These are phyloP conservation scores for Craterocephalus amniculus DNA, from an alignment of 2,797 vertebrate species.

Conservation along the genomic window DNA sequence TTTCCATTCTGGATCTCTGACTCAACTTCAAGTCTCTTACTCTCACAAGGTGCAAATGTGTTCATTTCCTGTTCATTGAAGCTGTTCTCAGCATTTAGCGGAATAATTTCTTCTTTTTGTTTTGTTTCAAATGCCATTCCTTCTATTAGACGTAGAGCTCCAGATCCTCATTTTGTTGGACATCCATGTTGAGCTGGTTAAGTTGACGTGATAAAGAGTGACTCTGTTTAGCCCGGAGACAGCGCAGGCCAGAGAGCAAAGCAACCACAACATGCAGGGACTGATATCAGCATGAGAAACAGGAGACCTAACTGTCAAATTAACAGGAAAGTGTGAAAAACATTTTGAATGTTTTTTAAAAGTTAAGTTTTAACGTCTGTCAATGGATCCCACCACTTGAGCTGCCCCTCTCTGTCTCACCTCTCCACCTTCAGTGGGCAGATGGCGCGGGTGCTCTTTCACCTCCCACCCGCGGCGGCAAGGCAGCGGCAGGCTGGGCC, in stretches of 20 bases:
- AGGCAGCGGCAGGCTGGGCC: conserved; percentile 68
- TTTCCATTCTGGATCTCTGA: too few relatives aligned
- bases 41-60: too few relatives aligned
- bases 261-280: conserved; percentile 34
- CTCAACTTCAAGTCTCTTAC: too few relatives aligned
- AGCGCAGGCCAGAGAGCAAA: conserved; percentile 35
- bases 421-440: conserved; percentile 71
- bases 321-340: too few relatives aligned
- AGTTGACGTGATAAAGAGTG: conserved; percentile 59
- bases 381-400: neutral
- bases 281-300: conserved; percentile 19
- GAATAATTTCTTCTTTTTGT: too few relatives aligned
- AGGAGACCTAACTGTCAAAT: conserved; percentile 19
- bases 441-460: conserved; percentile 53
- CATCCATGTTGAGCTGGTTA: conserved; percentile 33
- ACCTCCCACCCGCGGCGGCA: conserved; percentile 75
- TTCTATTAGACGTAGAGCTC: conserved; percentile 19
- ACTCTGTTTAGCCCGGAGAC: conserved; percentile 43
- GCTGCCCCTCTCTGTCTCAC: conserved; percentile 54
- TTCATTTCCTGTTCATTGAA: too few relatives aligned
- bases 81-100: too few relatives aligned
- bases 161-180: conserved; percentile 27
- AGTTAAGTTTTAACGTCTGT: too few relatives aligned
- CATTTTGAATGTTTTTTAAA: too few relatives aligned
- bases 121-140: too few relatives aligned